phyloP scores from a whole-genome alignment of 2,888 invertebrate species.

The Hirtodrosophila cameraria region DNA sequence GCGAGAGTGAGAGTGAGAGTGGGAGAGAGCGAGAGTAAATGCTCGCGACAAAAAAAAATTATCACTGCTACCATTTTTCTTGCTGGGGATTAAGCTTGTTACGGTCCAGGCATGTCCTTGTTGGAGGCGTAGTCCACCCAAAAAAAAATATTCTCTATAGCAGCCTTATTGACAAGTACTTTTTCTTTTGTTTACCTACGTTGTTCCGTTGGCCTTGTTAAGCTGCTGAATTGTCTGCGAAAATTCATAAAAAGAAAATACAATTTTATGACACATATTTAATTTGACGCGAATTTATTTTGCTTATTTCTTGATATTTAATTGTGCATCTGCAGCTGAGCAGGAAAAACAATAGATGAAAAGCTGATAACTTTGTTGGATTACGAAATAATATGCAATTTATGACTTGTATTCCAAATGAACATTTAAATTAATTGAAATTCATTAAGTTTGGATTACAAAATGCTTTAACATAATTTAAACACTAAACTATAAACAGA shows the following conservation, averaged over 20 bases:
- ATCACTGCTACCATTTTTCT: constrained; percentile 72
- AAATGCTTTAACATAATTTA: no score
- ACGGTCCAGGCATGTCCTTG: constrained; percentile 42
- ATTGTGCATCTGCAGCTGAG: constrained; percentile 46
- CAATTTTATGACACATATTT: constrained; percentile 62
- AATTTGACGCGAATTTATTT: constrained; percentile 43
- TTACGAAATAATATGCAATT: not conserved
- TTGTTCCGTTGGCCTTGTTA: constrained; percentile 56
- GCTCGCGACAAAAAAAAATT: constrained; percentile 52
- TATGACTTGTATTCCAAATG: no score
- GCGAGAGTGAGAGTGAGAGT: constrained; percentile 10
- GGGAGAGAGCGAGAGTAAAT: not conserved
- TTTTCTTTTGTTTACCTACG: constrained; percentile 5
- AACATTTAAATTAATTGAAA: no score
- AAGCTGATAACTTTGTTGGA: not conserved
- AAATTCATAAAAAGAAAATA: constrained; percentile 39
- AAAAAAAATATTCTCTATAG: constrained; percentile 11
- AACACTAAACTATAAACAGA: no score
- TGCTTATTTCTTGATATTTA: constrained; percentile 28
- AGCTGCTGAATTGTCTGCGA: constrained; percentile 70
- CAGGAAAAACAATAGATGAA: not conserved
- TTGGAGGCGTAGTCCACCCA: constrained; percentile 20
- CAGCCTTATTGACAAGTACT: constrained; percentile 54
- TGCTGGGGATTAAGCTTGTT: constrained; percentile 74
- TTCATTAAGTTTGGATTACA: no score